Conservation (phyloP, 2,113 vertebrate species). For the Sclerurus mexicanus region DNA sequence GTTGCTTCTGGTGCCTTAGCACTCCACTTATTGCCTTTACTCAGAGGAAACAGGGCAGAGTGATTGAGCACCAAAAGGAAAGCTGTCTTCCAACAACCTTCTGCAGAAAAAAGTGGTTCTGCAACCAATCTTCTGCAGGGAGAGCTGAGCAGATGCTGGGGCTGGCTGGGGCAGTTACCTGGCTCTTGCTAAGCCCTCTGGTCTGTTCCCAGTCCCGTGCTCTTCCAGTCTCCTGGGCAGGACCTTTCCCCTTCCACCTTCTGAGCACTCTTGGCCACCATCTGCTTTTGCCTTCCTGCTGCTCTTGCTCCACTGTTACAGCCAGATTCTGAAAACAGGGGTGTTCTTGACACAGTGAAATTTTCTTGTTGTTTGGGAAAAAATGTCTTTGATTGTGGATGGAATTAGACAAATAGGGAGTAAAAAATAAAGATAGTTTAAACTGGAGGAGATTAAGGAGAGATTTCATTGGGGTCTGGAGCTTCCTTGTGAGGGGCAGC, state of each 20-base stretch:
- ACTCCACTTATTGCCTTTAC: neutral
- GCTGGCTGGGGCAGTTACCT: neutral
- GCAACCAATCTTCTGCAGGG: neutral
- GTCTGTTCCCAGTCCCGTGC: neutral
- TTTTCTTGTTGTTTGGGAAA: neutral
- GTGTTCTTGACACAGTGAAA: neutral
- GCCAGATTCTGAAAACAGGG: neutral
- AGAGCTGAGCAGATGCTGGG: neutral
- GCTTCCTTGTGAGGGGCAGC: neutral
- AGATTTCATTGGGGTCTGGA: neutral
- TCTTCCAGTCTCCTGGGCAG: neutral
- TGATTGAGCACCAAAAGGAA: accelerated
- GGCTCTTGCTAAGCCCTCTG: neutral
- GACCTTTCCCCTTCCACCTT: neutral
- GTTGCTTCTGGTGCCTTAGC: neutral
- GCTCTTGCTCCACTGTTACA: neutral
- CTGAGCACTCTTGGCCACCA: no score
- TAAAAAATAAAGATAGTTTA: neutral
- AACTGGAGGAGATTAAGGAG: neutral
- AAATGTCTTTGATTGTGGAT: neutral
- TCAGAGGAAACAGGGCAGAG: neutral
- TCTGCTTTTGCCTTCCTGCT: neutral
- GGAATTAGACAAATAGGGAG: neutral
- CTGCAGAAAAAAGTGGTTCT: neutral
- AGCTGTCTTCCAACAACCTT: neutral